Percentiles rank a stretch among this genome's conserved stretches.
Conservation (phyloP, 1,140 invertebrate species). For the Tetramorium simillimum region DNA sequence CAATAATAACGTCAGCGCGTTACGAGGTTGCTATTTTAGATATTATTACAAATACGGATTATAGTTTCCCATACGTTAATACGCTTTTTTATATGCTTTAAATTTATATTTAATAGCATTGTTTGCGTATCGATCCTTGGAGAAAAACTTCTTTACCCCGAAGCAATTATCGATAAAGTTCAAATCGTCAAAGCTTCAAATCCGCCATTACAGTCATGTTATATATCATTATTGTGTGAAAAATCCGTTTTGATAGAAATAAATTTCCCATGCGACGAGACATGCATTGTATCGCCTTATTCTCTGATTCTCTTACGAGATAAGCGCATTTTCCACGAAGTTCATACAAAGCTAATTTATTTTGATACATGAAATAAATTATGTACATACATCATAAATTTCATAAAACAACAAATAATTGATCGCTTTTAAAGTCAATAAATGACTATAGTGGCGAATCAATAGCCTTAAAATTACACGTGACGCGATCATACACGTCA, state of each 20-base stretch:
- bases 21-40: slow-evolving; percentile 52
- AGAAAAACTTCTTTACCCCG: background rate
- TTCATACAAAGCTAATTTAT: background rate
- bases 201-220: background rate
- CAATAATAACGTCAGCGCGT: slow-evolving; percentile 48
- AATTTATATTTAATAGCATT: slow-evolving; percentile 12
- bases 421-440: background rate
- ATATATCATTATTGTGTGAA: background rate
- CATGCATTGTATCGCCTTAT: background rate
- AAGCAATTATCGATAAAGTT: background rate
- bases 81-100: slow-evolving; percentile 1
- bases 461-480: background rate
- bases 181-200: background rate
- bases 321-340: background rate
- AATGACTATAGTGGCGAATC: slow-evolving; percentile 2
- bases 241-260: background rate
- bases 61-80: slow-evolving; percentile 53
- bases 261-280: no score
- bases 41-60: slow-evolving; percentile 63
- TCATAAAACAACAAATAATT: background rate
- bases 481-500: background rate
- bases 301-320: background rate
- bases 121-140: slow-evolving; percentile 20
- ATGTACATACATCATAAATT: background rate
- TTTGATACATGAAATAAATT: background rate